Evolutionary conservation across 2,888 invertebrate genomes (phyloP).

Genomic region (Eilema sororculum): DNA sequence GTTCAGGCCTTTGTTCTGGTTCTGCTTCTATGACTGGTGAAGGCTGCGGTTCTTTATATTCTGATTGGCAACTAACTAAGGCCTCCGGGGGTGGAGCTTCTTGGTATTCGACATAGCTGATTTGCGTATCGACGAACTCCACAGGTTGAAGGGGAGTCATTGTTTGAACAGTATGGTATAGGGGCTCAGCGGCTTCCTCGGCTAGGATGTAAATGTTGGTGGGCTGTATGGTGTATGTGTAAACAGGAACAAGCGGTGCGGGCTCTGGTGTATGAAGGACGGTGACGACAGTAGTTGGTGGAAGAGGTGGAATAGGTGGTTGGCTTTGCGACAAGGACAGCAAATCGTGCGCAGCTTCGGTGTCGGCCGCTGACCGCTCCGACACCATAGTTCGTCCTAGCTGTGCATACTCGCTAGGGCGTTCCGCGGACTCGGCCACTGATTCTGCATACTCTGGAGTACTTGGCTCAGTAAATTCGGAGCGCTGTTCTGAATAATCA

Average conservation of each 20-base stretch:
- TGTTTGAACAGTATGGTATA: constrained; percentile 68
- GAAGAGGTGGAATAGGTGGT: constrained; percentile 90
- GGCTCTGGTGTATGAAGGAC: constrained; percentile 73
- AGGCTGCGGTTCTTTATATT: constrained; percentile 32
- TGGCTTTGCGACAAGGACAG: constrained; percentile 92
- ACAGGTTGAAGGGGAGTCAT: constrained; percentile 63
- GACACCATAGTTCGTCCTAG: constrained; percentile 83
- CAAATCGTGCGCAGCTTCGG: constrained; percentile 95
- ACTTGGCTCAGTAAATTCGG: not conserved
- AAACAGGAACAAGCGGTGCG: constrained; percentile 74
- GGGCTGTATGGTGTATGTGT: constrained; percentile 90
- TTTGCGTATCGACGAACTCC: constrained; percentile 67
- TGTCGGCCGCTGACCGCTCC: constrained; percentile 93
- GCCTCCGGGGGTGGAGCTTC: constrained; percentile 33
- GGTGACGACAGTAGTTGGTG: constrained; percentile 82
- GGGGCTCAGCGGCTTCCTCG: constrained; percentile 67
- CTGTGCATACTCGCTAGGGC: constrained; percentile 74
- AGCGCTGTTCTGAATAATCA: constrained; percentile 8
- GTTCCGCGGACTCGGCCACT: constrained; percentile 71
- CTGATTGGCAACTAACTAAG: constrained; percentile 44
- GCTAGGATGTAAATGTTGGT: constrained; percentile 74
- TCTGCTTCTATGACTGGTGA: constrained; percentile 31
- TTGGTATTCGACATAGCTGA: constrained; percentile 69
- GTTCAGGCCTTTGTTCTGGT: constrained; percentile 1
- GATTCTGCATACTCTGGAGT: constrained; percentile 42